phyloP scores from a whole-genome alignment of 1,140 invertebrate genomes.

The Trichoplusia ni region DNA sequence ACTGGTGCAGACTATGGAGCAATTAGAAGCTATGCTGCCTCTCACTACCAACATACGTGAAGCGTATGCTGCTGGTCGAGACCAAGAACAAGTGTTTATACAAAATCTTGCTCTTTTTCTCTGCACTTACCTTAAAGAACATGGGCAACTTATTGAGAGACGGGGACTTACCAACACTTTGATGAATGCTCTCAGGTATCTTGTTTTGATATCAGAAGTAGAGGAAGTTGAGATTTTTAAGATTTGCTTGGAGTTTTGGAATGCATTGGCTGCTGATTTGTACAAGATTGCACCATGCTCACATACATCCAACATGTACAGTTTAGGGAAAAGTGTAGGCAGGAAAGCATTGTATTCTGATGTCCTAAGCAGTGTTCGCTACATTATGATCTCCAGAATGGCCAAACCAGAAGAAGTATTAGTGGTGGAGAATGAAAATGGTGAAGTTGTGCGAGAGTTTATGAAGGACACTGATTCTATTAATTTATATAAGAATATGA shows the following conservation, averaged over 20 bases:
- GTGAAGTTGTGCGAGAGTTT: slow-evolving; percentile 99
- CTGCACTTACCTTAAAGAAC: slow-evolving; percentile 98
- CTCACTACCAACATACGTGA: slow-evolving; percentile 95
- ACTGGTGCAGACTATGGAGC: slow-evolving; percentile 94
- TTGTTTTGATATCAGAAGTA: slow-evolving; percentile 98
- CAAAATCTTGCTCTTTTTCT: slow-evolving; percentile 99
- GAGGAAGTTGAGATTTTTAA: slow-evolving; percentile 99
- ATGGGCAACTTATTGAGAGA: slow-evolving; percentile 93
- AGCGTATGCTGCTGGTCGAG: slow-evolving; percentile 95
- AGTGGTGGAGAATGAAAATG: slow-evolving; percentile 99
- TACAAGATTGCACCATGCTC: slow-evolving; percentile 89
- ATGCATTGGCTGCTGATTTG: slow-evolving; percentile 93
- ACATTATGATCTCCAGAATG: slow-evolving; percentile 99
- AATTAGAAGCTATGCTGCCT: slow-evolving; percentile 96
- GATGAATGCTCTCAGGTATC: slow-evolving; percentile 94
- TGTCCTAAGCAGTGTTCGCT: slow-evolving; percentile 95
- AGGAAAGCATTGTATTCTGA: slow-evolving; percentile 88
- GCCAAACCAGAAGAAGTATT: slow-evolving; percentile 99
- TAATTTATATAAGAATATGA: slow-evolving; percentile 99
- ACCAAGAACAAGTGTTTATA: slow-evolving; percentile 99
- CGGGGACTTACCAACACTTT: slow-evolving; percentile 87
- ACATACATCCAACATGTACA: slow-evolving; percentile 71
- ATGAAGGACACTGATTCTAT: slow-evolving; percentile 99
- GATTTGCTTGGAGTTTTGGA: slow-evolving; percentile 99
- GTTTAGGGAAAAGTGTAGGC: slow-evolving; percentile 70